phyloP scores from a whole-genome alignment of 2,113 vertebrate genomes.

The Siphamia tubifer region DNA sequence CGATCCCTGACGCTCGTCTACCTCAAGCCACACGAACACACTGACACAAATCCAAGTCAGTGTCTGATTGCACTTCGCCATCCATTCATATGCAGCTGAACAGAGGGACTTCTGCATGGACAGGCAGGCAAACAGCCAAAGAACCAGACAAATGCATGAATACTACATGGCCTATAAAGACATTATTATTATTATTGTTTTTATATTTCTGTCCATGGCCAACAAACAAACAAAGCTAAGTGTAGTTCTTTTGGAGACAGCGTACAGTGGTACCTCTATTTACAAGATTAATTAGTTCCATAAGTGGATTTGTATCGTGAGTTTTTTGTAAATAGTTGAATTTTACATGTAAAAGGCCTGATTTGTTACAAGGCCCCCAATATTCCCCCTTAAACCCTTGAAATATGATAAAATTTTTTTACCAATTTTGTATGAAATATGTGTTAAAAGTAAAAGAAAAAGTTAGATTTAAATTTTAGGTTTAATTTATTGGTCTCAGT shows the following conservation, averaged over 20 bases:
- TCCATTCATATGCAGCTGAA: constrained; percentile 8
- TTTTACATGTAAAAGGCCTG: too few species aligned
- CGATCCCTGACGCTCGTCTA: constrained; percentile 26
- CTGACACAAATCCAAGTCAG: not conserved
- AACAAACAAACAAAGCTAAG: constrained; percentile 35
- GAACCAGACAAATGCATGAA: constrained; percentile 42
- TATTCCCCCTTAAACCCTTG: too few species aligned
- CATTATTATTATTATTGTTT: not conserved
- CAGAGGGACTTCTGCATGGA: constrained; percentile 16
- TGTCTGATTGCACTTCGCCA: not conserved
- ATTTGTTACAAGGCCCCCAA: too few species aligned
- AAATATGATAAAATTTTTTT: too few species aligned
- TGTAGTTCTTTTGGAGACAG: constrained; percentile 15
- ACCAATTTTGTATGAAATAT: too few species aligned
- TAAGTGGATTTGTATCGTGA: too few species aligned
- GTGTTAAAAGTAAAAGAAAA: too few species aligned
- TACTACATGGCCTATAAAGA: not conserved
- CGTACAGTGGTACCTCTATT: too few species aligned
- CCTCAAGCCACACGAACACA: constrained; percentile 24
- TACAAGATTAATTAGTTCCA: too few species aligned
- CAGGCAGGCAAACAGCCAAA: constrained; percentile 30
- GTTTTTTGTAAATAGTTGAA: too few species aligned
- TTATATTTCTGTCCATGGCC: not conserved
- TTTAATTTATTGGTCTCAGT: too few species aligned
- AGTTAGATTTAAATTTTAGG: too few species aligned